phyloP scores from a whole-genome alignment of 2,113 vertebrate genomes.

The Lepus americanus region DNA sequence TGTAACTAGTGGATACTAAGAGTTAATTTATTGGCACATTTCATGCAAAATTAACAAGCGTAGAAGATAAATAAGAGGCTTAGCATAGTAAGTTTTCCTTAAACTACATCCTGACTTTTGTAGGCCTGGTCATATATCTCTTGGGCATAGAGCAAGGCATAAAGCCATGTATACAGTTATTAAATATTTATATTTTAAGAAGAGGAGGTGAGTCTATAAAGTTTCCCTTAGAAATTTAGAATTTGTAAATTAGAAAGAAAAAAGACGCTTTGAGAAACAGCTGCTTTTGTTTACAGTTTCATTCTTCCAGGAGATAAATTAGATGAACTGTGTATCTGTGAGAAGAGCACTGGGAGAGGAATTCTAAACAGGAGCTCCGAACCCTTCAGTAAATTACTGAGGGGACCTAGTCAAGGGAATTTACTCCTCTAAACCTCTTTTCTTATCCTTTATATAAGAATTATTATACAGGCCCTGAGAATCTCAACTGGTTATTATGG shows the following conservation, averaged over 20 bases:
- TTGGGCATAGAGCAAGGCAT: neutral
- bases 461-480: neutral
- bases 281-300: constrained; percentile 25
- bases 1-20: neutral
- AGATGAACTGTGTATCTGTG: neutral
- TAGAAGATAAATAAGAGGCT: constrained; percentile 50
- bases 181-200: constrained; percentile 71
- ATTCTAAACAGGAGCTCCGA: neutral
- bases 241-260: neutral
- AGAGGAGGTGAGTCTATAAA: constrained; percentile 32
- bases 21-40: constrained; percentile 73
- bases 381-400: neutral
- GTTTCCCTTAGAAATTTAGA: neutral
- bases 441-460: neutral
- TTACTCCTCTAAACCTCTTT: neutral
- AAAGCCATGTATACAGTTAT: constrained; percentile 39
- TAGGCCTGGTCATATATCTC: neutral
- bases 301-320: constrained; percentile 22
- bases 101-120: constrained; percentile 39
- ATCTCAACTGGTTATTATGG: constrained; percentile 9
- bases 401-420: neutral
- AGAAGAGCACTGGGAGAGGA: neutral
- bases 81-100: constrained; percentile 53
- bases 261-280: neutral
- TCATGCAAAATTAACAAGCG: constrained; percentile 75